Base-by-base conservation (phyloP, 2,888 invertebrate genomes). In the Catotricha subobsoleta region DNA sequence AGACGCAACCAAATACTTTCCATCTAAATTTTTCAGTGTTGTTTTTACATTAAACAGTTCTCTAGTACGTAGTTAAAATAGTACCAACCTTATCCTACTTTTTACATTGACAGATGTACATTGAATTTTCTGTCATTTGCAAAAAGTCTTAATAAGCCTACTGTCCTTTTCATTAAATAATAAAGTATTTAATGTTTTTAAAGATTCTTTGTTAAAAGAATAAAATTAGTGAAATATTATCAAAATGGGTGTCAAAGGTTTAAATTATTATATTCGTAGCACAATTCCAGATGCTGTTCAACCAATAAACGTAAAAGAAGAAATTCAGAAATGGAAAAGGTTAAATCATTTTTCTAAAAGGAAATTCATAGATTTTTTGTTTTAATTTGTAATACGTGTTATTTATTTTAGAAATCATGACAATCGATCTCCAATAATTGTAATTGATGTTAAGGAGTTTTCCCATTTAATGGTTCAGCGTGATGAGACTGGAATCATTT, bases 321-420 rank as follows among this genome's bases (percentile, higher is more conserved):
- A 39, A 15, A 20, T 39, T 13, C 19, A 39, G 13, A 19, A 29
- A 6, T 39, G 39, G 39, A 29, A 28, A 39, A 39, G 19, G 39
- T 39, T 9, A 28, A 29, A 20, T 25, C 12, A 35, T 19, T 19
- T 9, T 10, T 7, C 18, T 6, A 9, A 33, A 31, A 9, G 20
- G 20, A 13, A 21, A n/a, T 23, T 3, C 3, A 19, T 21, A 2
- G 10, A 20, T 21, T 25, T 8, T 25, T 25, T 25, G 25, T 25
- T 8, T 35, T 21, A 35, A 35, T 5, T 21, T 21, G 6, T 35
- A 10, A 21, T 3, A 2, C 21, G 20, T 31, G 9, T 31, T 13
- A 16, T 7, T 13, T 31, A 16, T 31, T 3, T 31, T 31, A 4
- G 12, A 29, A 29, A 29, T 12, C 5, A 29, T 29, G 4, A 29